These are phyloP conservation scores for Mus minutoides DNA, from an alignment of 2,797 vertebrate genomes.

Conservation along the genomic window DNA sequence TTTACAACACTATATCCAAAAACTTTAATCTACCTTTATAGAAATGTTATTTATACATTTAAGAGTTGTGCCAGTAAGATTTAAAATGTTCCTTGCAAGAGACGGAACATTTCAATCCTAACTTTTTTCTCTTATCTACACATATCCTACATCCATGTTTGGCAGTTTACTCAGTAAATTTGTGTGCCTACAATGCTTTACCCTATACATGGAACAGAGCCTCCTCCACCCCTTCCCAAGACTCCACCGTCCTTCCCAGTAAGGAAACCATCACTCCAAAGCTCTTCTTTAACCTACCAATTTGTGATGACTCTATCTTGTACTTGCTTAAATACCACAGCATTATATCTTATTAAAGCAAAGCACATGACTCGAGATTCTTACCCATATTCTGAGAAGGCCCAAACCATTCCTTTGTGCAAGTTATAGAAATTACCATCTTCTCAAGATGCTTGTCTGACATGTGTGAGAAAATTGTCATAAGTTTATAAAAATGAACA, in stretches of 20 bases:
- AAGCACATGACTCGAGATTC: constrained; percentile 50
- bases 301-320: constrained; percentile 15
- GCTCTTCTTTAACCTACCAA: constrained; percentile 34
- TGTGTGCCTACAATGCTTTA: background rate
- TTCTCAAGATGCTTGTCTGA: constrained; percentile 64
- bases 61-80: constrained; percentile 62
- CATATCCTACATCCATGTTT: background rate
- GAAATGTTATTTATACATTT: constrained; percentile 45
- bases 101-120: constrained; percentile 30
- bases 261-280: constrained; percentile 49
- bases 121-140: background rate
- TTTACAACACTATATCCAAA: constrained; percentile 32
- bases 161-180: background rate
- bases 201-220: background rate
- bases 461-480: constrained; percentile 60
- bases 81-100: constrained; percentile 31
- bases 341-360: constrained; percentile 28
- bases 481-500: constrained; percentile 48
- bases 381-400: constrained; percentile 35
- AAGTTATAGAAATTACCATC: constrained; percentile 59
- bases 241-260: background rate
- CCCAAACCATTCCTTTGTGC: constrained; percentile 26
- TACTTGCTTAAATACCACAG: constrained; percentile 8
- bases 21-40: constrained; percentile 29
- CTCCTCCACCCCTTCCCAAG: no score